These are phyloP conservation scores for Clitarchus hookeri DNA, from an alignment of 2,888 invertebrate species.

Conservation along the genomic window DNA sequence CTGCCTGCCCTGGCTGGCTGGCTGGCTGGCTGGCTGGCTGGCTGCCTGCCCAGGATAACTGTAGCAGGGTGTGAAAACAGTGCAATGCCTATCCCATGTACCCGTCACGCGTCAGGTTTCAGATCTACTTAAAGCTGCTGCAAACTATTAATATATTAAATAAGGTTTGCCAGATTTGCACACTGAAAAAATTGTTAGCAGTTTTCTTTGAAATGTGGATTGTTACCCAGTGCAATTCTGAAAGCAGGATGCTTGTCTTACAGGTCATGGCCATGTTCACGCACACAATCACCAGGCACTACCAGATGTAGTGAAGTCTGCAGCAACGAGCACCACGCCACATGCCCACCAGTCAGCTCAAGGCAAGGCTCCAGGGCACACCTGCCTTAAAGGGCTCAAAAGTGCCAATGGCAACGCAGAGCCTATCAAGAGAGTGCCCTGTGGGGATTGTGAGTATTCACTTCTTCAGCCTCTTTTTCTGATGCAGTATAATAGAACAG, in stretches of 20 bases:
- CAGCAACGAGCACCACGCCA: slow-evolving; percentile 35
- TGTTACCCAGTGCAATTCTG: not conserved
- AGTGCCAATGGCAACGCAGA: slow-evolving; percentile 35
- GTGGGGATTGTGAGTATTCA: slow-evolving; percentile 41
- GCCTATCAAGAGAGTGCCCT: slow-evolving; percentile 43
- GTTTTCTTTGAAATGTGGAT: not conserved
- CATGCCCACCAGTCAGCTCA: slow-evolving; percentile 29
- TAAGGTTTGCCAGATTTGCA: no score
- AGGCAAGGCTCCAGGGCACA: slow-evolving; percentile 35
- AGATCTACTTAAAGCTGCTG: no score
- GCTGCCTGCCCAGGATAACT: no score
- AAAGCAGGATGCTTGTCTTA: not conserved
- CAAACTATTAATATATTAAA: no score
- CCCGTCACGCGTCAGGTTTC: no score
- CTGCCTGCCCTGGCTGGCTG: no score
- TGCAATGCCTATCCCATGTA: no score
- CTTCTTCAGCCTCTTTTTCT: no score
- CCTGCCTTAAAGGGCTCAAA: slow-evolving; percentile 41
- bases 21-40: no score
- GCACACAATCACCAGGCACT: slow-evolving; percentile 34
- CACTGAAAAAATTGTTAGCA: no score
- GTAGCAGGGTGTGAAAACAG: no score
- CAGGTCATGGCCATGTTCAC: slow-evolving; percentile 30
- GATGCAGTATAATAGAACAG: no score
- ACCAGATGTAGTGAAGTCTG: slow-evolving; percentile 45